Evolutionary conservation across 2,888 invertebrate genomes (phyloP).

Genomic region (Clistopyga incitator): DNA sequence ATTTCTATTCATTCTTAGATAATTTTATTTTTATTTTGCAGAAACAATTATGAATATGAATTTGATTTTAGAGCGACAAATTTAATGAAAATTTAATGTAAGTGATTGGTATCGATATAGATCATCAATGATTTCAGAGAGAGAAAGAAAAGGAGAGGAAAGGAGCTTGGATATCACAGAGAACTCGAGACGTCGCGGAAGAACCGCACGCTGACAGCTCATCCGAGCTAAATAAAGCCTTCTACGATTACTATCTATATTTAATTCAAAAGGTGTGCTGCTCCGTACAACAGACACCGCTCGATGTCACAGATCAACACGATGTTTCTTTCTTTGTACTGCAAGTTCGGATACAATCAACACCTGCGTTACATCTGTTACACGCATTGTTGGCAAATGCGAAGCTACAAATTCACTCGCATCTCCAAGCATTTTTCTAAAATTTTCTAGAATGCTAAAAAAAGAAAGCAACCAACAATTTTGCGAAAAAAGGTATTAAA

Average conservation of each 20-base stretch:
- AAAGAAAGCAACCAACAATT: too few species aligned
- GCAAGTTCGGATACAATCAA: background rate
- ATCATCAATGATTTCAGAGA: background rate
- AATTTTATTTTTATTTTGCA: background rate
- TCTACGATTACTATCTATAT: conserved; percentile 77
- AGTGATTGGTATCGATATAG: conserved; percentile 25
- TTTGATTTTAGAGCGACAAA: background rate
- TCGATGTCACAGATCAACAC: conserved; percentile 44
- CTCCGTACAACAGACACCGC: conserved; percentile 32
- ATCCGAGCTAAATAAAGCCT: conserved; percentile 78
- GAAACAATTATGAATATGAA: background rate
- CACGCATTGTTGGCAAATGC: background rate
- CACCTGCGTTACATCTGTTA: background rate
- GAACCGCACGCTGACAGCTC: conserved; percentile 72
- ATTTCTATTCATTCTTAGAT: too few species aligned
- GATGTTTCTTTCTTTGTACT: conserved; percentile 20
- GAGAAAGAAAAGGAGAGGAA: background rate
- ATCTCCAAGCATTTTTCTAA: too few species aligned
- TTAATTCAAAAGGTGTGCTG: conserved; percentile 70
- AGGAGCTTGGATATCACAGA: conserved; percentile 48
- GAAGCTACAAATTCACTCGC: background rate
- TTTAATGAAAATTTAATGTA: background rate
- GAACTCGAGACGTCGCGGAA: conserved; percentile 59
- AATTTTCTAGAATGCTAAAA: too few species aligned
- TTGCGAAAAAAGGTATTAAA: too few species aligned